Evolutionary conservation across 2,888 invertebrate genomes (phyloP), one percentile per base, ranked within the genome.

Genomic region (Caenorhabditis sulstoni): DNA sequence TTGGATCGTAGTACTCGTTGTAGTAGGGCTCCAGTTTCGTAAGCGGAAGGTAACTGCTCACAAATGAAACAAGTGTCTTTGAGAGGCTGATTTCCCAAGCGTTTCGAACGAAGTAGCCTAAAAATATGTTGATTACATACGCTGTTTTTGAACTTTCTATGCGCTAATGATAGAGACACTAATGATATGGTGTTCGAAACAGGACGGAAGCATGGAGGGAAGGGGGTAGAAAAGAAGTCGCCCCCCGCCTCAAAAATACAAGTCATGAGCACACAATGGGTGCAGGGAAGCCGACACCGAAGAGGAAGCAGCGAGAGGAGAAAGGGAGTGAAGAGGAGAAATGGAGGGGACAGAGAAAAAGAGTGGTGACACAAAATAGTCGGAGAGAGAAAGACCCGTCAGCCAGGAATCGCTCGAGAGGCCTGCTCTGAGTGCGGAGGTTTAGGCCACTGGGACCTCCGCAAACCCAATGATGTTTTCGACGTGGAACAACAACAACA

Each of bases 261-360:
- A 73, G 50, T 73, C 73, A 73, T 73, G 73, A 65, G 73, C 64
- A 73, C 73, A 73, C 64, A 64, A 64, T 64, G 73, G 73, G 73
- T 73, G 73, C 73, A 73, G 52, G 73, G 50, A 55, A 58, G 20
- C 29, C 45, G 41, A 57, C 58, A 23, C 22, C 20, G 39, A 37
- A n/a, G 20, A 57, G 29, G 23, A 58, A 41, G 22, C 22, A 37
- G 41, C 29, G 52, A n/a, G 58, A 45, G 41, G 29, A 23, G 65
- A 44, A 41, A n/a, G 14, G 37, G 39, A 23, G 52, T 16, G 59
- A 55, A 50, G 39, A 52, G 20, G 41, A 50, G 50, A 50, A 29
- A 45, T 47, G 35, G 18, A 7, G 23, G 29, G 18, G 23, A n/a
- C n/a, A n/a, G n/a, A n/a, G n/a, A n/a, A n/a, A n/a, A 22, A 39